These are phyloP conservation scores for Drosophila willistoni DNA, from an alignment of 1,140 invertebrate genomes.

Conservation along the genomic window DNA sequence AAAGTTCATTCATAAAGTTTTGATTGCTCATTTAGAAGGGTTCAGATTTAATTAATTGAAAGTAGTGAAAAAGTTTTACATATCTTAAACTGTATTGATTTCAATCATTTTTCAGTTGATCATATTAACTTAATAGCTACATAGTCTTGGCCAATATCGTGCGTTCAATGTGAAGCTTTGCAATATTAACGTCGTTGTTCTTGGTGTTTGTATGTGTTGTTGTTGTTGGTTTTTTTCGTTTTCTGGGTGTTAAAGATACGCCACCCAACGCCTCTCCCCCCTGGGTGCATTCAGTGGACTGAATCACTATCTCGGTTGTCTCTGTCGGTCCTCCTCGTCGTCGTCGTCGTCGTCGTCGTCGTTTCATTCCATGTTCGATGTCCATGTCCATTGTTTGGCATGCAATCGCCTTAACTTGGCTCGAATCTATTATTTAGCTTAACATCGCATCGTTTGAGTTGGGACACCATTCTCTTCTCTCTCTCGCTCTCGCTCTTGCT, in stretches of 20 bases:
- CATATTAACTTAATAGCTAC: too few species aligned
- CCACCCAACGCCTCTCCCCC: conserved; percentile 5
- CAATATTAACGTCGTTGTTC: background rate
- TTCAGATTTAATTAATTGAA: too few species aligned
- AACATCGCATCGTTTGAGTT: conserved; percentile 41
- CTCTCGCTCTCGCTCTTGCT: conserved; percentile 27
- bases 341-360: conserved; percentile 51
- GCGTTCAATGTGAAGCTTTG: background rate
- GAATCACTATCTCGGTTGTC: conserved; percentile 7
- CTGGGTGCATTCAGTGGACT: conserved; percentile 2
- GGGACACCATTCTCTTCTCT: conserved; percentile 26
- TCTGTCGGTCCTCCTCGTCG: conserved; percentile 8
- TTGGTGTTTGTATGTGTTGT: background rate
- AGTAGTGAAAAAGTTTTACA: too few species aligned
- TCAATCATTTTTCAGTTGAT: too few species aligned
- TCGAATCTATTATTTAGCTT: conserved; percentile 35
- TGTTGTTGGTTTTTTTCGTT: background rate
- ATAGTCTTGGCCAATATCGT: background rate
- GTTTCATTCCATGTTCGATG: conserved; percentile 34
- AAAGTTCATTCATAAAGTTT: too few species aligned
- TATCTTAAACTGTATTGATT: too few species aligned
- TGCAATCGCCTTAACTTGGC: conserved; percentile 44
- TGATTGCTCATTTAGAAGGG: too few species aligned
- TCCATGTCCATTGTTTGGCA: conserved; percentile 59
- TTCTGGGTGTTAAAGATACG: conserved; percentile 2